Conservation (phyloP, 1,140 invertebrate genomes). For the Halesus radiatus region DNA sequence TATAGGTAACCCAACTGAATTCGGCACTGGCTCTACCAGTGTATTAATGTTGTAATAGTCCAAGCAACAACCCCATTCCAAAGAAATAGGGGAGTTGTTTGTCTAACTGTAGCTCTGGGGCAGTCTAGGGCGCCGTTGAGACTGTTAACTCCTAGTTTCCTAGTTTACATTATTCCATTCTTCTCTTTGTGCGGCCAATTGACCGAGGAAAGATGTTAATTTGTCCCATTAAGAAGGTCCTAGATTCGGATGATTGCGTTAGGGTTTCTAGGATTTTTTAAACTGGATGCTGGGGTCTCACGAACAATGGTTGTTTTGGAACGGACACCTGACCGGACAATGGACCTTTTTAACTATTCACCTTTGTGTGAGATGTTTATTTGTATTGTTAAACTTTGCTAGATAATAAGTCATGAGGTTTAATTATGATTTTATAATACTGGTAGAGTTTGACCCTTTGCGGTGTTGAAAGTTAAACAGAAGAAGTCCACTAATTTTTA, state of each 20-base stretch:
- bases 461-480: slow-evolving; percentile 13
- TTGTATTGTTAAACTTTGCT: slow-evolving; percentile 47
- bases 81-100: neutral
- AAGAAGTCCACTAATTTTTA: neutral
- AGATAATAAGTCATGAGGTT: slow-evolving; percentile 44
- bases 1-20: too few relatives aligned
- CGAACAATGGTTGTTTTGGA: slow-evolving; percentile 47
- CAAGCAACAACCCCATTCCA: slow-evolving; percentile 37
- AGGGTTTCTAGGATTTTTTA: slow-evolving; percentile 28
- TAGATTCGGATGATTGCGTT: slow-evolving; percentile 25
- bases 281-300: slow-evolving; percentile 27
- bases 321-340: slow-evolving; percentile 43
- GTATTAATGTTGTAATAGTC: slow-evolving; percentile 50
- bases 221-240: slow-evolving; percentile 49
- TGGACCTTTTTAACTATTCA: slow-evolving; percentile 50
- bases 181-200: slow-evolving; percentile 52
- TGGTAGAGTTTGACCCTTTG: neutral
- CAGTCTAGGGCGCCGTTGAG: neutral
- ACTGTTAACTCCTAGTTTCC: slow-evolving; percentile 28
- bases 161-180: slow-evolving; percentile 44
- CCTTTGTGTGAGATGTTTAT: slow-evolving; percentile 42
- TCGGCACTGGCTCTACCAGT: neutral
- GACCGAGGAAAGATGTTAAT: slow-evolving; percentile 57
- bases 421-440: slow-evolving; percentile 45
- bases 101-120: too few relatives aligned